Conservation (phyloP, 2,797 vertebrate species). For the Enteromius thamalakanensis region DNA sequence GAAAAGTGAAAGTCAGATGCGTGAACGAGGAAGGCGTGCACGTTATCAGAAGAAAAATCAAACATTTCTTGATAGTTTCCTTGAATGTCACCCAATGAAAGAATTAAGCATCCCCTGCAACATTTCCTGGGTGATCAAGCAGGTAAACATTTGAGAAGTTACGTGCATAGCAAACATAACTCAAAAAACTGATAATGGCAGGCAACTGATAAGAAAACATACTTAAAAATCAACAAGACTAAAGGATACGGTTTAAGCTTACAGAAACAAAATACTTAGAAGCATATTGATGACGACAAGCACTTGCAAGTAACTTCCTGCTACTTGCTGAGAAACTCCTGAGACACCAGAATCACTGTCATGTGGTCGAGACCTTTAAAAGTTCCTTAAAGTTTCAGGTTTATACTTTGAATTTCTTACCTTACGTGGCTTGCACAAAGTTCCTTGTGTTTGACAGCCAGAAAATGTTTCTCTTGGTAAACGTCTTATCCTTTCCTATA, state of each 20-base stretch:
- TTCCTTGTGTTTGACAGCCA: conserved; percentile 36
- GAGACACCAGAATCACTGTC: neutral
- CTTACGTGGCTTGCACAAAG: conserved; percentile 28
- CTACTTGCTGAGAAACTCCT: neutral
- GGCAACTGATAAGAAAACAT: neutral
- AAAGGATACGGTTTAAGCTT: neutral
- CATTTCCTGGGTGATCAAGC: neutral
- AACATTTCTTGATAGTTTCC: neutral
- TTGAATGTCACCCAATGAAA: neutral
- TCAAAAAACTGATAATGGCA: neutral
- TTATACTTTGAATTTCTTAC: conserved; percentile 29
- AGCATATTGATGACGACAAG: neutral
- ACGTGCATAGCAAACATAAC: neutral
- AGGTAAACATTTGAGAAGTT: neutral
- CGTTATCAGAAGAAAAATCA: neutral
- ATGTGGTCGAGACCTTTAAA: neutral
- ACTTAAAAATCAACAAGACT: neutral
- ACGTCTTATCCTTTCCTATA: conserved; percentile 32
- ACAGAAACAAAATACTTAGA: neutral
- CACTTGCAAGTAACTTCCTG: conserved; percentile 6
- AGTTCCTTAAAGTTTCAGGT: neutral
- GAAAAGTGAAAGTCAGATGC: neutral
- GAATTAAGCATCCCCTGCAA: neutral
- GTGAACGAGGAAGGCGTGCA: neutral
- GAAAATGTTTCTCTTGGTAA: conserved; percentile 35